Evolutionary conservation across 1,140 invertebrate species (phyloP).

Genomic region (Pseudomyrmex gracilis): DNA sequence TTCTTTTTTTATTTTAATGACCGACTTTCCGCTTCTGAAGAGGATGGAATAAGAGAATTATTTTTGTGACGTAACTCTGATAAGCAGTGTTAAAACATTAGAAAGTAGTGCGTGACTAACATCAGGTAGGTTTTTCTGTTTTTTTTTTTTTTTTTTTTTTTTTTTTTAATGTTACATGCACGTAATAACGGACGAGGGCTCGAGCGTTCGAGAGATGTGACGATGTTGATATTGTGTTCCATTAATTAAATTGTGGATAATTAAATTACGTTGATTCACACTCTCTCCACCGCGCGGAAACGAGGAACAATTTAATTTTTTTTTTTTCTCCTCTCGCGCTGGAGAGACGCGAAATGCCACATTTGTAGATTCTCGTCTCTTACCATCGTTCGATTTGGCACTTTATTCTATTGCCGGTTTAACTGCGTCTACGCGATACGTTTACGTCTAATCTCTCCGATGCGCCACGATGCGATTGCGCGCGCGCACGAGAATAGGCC

Average conservation of each 20-base stretch:
- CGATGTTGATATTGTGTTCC: not conserved
- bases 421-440: not conserved
- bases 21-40: slow-evolving; percentile 10
- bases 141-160: not conserved
- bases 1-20: slow-evolving; percentile 3
- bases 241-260: slow-evolving; percentile 13
- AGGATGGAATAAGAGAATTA: not conserved
- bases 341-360: too few relatives aligned
- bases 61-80: slow-evolving; percentile 20
- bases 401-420: too few relatives aligned
- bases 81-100: slow-evolving; percentile 29
- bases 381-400: too few relatives aligned
- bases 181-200: slow-evolving; percentile 8
- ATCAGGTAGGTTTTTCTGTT: slow-evolving; percentile 20
- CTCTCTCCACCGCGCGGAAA: not conserved
- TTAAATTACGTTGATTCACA: not conserved
- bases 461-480: not conserved
- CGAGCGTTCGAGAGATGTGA: not conserved
- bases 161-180: not conserved
- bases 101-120: slow-evolving; percentile 54
- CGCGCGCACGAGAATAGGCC: slow-evolving; percentile 19
- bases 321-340: too few relatives aligned
- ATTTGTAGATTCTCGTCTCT: too few relatives aligned
- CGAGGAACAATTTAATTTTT: not conserved
- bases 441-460: not conserved